A percentile compares a stretch with the other conserved stretches of the same genome.
phyloP scores from a whole-genome alignment of 2,888 invertebrate species.

The Mythimna vitellina region DNA sequence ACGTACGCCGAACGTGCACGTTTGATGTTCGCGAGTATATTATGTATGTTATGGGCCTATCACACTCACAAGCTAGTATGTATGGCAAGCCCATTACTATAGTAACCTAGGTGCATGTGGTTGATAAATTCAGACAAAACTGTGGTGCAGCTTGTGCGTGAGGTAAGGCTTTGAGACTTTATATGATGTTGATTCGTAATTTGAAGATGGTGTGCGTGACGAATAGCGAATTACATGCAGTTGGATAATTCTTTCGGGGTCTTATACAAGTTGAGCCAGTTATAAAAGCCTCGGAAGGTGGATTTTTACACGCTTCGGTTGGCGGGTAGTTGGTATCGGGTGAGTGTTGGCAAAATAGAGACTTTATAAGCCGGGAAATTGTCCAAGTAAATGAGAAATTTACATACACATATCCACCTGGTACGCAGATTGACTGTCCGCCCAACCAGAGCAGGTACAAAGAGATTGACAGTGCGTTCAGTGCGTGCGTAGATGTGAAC shows the following conservation, averaged over 20 bases:
- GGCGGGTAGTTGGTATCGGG: not conserved
- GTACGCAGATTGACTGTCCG: not conserved
- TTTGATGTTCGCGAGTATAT: not conserved
- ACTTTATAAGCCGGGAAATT: not conserved
- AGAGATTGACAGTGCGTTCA: not conserved
- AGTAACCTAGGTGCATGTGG: too few relatives aligned
- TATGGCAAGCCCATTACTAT: too few relatives aligned
- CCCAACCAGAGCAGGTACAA: not conserved
- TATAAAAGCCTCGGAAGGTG: not conserved
- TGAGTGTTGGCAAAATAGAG: not conserved
- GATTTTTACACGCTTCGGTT: not conserved
- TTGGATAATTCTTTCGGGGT: not conserved
- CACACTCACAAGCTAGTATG: too few relatives aligned
- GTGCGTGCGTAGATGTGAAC: conserved; percentile 22
- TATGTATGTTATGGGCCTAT: not conserved
- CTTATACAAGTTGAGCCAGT: too few relatives aligned
- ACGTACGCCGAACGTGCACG: not conserved
- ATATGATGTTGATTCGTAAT: conserved; percentile 5
- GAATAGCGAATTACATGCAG: not conserved
- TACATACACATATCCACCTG: not conserved
- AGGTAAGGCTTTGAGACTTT: not conserved
- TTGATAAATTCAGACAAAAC: too few relatives aligned
- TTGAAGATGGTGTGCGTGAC: not conserved
- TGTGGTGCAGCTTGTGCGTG: too few relatives aligned
- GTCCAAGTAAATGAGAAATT: not conserved